Percentiles rank a stretch among this genome's conserved stretches.
Conservation (phyloP, 2,113 vertebrate genomes). For the Sceloporus undulatus region DNA sequence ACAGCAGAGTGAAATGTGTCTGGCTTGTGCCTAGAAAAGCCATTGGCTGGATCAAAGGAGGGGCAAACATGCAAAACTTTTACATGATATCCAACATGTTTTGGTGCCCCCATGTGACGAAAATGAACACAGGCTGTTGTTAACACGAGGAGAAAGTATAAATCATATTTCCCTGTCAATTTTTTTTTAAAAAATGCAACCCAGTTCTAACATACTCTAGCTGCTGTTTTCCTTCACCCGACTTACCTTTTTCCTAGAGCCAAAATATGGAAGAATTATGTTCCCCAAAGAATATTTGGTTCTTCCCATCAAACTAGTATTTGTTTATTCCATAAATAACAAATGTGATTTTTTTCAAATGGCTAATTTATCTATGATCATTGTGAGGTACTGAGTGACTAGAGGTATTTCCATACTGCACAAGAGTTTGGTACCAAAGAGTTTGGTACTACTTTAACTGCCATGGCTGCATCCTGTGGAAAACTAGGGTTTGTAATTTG, state of each 20-base stretch:
- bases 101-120: background rate
- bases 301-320: background rate
- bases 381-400: too few relatives aligned
- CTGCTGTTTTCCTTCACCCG: background rate
- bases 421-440: too few relatives aligned
- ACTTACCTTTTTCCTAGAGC: background rate
- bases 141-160: background rate
- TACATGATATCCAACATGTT: constrained; percentile 30
- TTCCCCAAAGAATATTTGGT: background rate
- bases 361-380: too few relatives aligned
- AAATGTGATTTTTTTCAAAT: background rate
- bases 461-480: too few relatives aligned
- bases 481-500: too few relatives aligned
- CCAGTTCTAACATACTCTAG: rapidly evolving
- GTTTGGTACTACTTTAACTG: too few relatives aligned
- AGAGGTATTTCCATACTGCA: too few relatives aligned
- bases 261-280: background rate
- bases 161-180: background rate
- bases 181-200: background rate
- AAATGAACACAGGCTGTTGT: background rate
- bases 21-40: constrained; percentile 23
- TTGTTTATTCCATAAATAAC: background rate
- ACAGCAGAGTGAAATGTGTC: constrained; percentile 27
- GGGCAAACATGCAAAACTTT: background rate
- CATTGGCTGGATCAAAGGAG: background rate